Percentiles rank a stretch among this genome's conserved stretches.
Evolutionary conservation across 2,797 vertebrate genomes (phyloP).

Genomic region (Hydrophis major): DNA sequence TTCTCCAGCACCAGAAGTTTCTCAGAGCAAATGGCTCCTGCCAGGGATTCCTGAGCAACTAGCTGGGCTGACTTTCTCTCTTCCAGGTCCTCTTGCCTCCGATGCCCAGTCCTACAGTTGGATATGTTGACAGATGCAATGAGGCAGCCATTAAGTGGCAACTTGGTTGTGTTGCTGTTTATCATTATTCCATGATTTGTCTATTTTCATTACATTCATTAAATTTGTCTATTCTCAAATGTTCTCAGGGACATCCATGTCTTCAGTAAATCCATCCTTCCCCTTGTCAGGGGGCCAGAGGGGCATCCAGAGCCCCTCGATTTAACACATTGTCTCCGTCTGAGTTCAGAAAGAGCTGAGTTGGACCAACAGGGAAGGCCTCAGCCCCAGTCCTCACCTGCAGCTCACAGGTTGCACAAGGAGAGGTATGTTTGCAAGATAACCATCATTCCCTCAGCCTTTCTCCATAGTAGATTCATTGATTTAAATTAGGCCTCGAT

Average conservation of each 20-base stretch:
- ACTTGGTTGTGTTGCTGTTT: not conserved
- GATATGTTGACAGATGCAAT: not conserved
- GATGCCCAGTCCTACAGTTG: not conserved
- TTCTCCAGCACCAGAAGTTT: not conserved
- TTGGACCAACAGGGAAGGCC: not conserved
- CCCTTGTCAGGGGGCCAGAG: not conserved
- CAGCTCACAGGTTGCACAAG: constrained; percentile 28
- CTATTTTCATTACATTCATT: not conserved
- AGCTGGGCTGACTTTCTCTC: not conserved
- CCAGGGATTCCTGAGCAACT: not conserved
- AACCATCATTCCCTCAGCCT: constrained; percentile 67
- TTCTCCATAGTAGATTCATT: constrained; percentile 67
- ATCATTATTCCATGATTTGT: not conserved
- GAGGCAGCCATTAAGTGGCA: not conserved
- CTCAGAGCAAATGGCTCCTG: not conserved
- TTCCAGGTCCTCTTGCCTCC: not conserved
- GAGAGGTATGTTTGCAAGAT: constrained; percentile 35
- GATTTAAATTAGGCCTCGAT: constrained; percentile 80
- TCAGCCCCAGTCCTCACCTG: not conserved
- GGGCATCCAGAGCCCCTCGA: no score
- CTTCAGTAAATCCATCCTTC: not conserved
- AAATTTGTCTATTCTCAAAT: not conserved
- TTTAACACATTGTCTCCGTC: not conserved
- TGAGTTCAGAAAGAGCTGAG: not conserved
- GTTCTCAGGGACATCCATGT: not conserved